Conservation (phyloP, 2,797 vertebrate genomes). For the Tenualosa thibaudeaui region DNA sequence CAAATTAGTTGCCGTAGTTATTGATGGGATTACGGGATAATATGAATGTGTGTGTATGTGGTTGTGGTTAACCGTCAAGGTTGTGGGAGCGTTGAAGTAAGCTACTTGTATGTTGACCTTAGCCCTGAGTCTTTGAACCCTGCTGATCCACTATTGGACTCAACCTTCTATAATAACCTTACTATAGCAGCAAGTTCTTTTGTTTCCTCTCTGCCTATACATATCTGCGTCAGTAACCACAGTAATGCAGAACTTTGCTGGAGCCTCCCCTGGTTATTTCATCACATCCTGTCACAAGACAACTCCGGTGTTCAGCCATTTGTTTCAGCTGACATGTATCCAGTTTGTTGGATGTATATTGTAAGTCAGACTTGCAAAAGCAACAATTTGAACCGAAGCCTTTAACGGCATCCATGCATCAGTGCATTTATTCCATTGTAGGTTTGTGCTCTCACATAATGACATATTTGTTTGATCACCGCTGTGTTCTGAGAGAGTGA, state of each 20-base stretch:
- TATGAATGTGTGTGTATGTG: conserved; percentile 50
- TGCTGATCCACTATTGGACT: background rate
- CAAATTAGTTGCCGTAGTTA: background rate
- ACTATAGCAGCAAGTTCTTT: background rate
- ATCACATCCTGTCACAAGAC: background rate
- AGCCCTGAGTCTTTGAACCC: background rate
- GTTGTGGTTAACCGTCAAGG: conserved; percentile 53
- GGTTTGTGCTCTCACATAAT: background rate
- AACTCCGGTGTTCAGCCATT: background rate
- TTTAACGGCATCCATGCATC: background rate
- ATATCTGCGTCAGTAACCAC: background rate
- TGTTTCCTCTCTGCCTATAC: background rate
- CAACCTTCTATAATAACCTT: background rate
- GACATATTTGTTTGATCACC: background rate
- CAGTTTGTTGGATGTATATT: background rate
- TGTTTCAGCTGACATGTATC: background rate
- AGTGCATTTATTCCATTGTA: background rate
- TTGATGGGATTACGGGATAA: background rate
- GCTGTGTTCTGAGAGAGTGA: background rate
- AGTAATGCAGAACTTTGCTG: background rate
- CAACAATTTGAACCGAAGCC: too few species aligned
- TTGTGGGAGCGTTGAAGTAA: conserved; percentile 59
- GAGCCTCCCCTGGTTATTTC: background rate
- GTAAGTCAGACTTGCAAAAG: background rate
- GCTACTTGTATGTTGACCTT: conserved; percentile 68